Evolutionary conservation across 2,113 vertebrate genomes (phyloP), one percentile per base, ranked within the genome.

Genomic region (Pycnonotus jocosus): DNA sequence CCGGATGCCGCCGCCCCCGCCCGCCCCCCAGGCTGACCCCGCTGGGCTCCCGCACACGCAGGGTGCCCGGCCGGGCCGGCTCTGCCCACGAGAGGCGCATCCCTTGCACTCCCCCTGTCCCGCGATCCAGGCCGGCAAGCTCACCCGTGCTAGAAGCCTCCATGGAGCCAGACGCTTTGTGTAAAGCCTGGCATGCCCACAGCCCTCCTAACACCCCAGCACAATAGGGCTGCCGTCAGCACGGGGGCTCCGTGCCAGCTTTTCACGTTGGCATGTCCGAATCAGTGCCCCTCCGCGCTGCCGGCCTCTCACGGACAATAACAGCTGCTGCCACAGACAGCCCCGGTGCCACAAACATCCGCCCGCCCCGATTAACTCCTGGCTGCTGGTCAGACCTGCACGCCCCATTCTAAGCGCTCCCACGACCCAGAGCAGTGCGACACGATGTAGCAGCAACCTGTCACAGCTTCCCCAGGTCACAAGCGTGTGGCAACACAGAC

Each of bases 401-500:
- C 1, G 20, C 9, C 58, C 70, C 7, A 1, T 31, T 30, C 35
- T 1, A 20, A 35, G 33, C 1, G 22, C 51, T 76, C 58, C 71
- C 68, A 33, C 0, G 8, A 8, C 24, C 48, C 33, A 3, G 42
- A 2, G 47, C 58, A 10, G 45, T 0, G 5, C 1, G 24, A 50
- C 42, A 45, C 37, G 9, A 24, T 1, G 7, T 0, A 14, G 56
- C 0, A 18, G 47, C 7, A 9, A 53, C 37, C 62, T 16, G 7
- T 2, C 35, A 44, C 72, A 20, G 42, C 33, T 27, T 16, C 37
- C 12, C 33, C 30, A 11, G 44, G 54, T 28, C 57, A 64, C 38
- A 19, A 11, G 27, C 0, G 0, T 11, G 27, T 21, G 27, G 40
- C 61, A 57, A 77, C 65, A 20, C 0, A 14, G 27, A n/a, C 33